Conservation (phyloP, 2,888 invertebrate species). For the Aquatica leii region DNA sequence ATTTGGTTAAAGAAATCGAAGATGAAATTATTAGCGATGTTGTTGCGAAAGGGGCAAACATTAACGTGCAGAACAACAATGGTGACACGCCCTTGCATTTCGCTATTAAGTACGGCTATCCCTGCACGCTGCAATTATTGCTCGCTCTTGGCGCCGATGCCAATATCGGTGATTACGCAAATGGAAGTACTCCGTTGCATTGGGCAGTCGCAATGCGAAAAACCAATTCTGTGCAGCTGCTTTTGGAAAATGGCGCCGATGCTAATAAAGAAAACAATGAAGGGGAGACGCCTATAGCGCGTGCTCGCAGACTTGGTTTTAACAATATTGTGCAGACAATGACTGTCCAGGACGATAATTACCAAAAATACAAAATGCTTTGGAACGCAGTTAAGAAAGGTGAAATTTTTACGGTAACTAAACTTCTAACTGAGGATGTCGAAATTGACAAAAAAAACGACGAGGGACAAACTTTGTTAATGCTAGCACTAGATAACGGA, state of each 20-base stretch:
- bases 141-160: background rate
- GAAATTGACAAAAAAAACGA: background rate
- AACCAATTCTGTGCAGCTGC: background rate
- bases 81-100: background rate
- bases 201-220: background rate
- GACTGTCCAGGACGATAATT: no score
- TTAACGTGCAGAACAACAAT: background rate
- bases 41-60: background rate
- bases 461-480: background rate
- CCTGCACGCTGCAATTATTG: background rate
- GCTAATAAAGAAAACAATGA: background rate
- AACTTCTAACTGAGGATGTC: background rate
- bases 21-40: background rate
- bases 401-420: no score
- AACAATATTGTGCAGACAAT: no score
- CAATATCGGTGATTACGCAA: background rate
- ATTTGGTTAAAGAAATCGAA: background rate
- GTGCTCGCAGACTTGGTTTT: no score
- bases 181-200: background rate
- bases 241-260: background rate
- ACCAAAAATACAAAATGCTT: no score
- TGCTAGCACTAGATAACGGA: background rate
- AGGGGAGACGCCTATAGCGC: background rate
- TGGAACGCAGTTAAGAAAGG: background rate
- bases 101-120: background rate